These are phyloP conservation scores for Acanthiza pusilla DNA, from an alignment of 2,797 vertebrate genomes.

Conservation along the genomic window DNA sequence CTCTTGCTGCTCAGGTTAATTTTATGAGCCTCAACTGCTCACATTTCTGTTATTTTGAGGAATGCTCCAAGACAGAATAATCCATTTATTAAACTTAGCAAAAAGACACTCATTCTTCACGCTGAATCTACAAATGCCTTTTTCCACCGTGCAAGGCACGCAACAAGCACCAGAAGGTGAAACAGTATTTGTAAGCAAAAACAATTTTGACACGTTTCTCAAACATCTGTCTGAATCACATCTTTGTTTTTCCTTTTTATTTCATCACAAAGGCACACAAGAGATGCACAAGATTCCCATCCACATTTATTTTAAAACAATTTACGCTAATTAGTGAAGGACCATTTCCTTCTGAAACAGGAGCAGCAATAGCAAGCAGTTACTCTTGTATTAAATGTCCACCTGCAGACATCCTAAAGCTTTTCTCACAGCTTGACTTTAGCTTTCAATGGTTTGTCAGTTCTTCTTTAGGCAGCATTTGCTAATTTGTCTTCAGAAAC, in stretches of 20 bases:
- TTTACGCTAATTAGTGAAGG: slow-evolving; percentile 54
- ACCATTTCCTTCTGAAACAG: slow-evolving; percentile 49
- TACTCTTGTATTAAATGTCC: slow-evolving; percentile 31
- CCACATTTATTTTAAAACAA: slow-evolving; percentile 47
- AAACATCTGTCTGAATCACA: background rate
- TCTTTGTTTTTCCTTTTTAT: slow-evolving; percentile 22
- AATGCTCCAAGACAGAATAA: background rate
- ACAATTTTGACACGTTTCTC: background rate
- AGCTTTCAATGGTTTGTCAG: slow-evolving; percentile 26
- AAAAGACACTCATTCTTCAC: background rate
- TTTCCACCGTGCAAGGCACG: background rate
- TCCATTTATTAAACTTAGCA: background rate
- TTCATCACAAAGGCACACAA: background rate
- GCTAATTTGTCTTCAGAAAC: slow-evolving; percentile 40
- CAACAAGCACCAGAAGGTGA: slow-evolving; percentile 4
- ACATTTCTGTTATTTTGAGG: background rate
- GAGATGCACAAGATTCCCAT: background rate
- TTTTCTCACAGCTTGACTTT: slow-evolving; percentile 52
- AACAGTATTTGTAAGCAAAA: slow-evolving; percentile 15
- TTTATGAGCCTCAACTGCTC: background rate
- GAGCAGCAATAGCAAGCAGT: background rate
- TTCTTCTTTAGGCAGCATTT: slow-evolving; percentile 8
- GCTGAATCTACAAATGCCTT: background rate
- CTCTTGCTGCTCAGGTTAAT: background rate
- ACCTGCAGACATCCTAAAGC: slow-evolving; percentile 54